A percentile compares a stretch with the other conserved stretches of the same genome.
Conservation (phyloP, 2,888 invertebrate species). For the Limnephilus auricula region DNA sequence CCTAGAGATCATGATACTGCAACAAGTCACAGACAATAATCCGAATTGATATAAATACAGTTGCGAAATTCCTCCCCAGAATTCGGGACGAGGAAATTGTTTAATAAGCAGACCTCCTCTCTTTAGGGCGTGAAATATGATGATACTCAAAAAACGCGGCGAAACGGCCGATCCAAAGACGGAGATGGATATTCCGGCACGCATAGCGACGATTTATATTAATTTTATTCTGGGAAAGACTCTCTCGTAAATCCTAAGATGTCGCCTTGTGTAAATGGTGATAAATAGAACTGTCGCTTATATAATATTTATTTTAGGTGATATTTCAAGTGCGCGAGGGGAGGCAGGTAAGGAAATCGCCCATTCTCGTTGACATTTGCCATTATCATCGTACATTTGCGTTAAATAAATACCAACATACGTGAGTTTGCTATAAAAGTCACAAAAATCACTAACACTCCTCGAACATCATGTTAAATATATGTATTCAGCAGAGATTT, state of each 20-base stretch:
- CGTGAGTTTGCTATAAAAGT: neutral
- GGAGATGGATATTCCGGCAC: constrained; percentile 40
- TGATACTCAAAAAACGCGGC: constrained; percentile 37
- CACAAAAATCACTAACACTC: neutral
- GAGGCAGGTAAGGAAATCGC: neutral
- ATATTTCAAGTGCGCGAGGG: constrained; percentile 7
- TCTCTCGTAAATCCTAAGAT: constrained; percentile 42
- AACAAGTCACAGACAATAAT: neutral
- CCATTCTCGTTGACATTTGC: neutral
- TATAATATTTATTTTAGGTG: constrained; percentile 40
- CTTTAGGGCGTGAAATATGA: constrained; percentile 27
- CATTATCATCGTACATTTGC: neutral
- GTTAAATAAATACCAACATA: neutral
- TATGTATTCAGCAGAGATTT: neutral
- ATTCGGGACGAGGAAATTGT: constrained; percentile 8
- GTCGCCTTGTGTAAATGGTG: constrained; percentile 42
- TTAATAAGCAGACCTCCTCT: constrained; percentile 14
- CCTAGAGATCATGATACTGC: neutral
- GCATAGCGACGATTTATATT: constrained; percentile 39
- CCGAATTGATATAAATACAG: neutral
- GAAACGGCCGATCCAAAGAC: constrained; percentile 36
- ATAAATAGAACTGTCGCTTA: constrained; percentile 40
- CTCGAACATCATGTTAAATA: neutral
- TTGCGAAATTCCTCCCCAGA: neutral
- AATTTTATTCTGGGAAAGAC: constrained; percentile 33